A percentile compares a stretch with the other conserved stretches of the same genome.
Evolutionary conservation across 2,113 vertebrate genomes (phyloP).

Genomic region (Leucopsar rothschildi): DNA sequence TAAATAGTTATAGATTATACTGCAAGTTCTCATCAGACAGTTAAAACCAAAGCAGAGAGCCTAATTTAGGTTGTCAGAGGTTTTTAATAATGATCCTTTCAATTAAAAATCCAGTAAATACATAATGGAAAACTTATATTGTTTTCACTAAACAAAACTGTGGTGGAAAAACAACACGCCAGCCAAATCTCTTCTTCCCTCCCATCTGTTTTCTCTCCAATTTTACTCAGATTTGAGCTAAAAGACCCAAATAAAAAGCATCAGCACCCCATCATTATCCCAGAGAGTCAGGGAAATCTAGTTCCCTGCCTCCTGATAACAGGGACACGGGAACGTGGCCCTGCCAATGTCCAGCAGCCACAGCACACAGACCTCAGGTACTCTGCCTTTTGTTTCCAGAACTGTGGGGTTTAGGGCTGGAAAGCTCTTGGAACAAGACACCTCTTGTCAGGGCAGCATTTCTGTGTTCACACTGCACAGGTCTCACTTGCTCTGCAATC

Average conservation of each 20-base stretch:
- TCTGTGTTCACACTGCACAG: background rate
- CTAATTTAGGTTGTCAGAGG: background rate
- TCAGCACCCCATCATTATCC: background rate
- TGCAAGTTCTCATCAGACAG: background rate
- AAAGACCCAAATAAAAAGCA: background rate
- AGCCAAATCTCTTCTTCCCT: background rate
- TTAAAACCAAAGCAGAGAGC: conserved; percentile 1
- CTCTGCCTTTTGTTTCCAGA: background rate
- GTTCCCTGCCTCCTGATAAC: background rate
- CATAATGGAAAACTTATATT: background rate
- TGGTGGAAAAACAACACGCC: background rate
- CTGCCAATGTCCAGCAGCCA: background rate
- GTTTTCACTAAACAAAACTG: background rate
- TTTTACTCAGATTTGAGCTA: background rate
- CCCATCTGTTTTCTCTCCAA: background rate
- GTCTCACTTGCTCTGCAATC: background rate
- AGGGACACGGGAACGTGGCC: background rate
- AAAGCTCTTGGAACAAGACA: fast-evolving
- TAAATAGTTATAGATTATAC: conserved; percentile 21
- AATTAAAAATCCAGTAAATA: conserved; percentile 10
- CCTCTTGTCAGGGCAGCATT: background rate
- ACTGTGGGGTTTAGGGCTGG: background rate
- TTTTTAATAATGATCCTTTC: background rate
- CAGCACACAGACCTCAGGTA: background rate
- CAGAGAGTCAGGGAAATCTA: background rate